Evolutionary conservation across 1,140 invertebrate genomes (phyloP).

Genomic region (Drosophila navojoa): DNA sequence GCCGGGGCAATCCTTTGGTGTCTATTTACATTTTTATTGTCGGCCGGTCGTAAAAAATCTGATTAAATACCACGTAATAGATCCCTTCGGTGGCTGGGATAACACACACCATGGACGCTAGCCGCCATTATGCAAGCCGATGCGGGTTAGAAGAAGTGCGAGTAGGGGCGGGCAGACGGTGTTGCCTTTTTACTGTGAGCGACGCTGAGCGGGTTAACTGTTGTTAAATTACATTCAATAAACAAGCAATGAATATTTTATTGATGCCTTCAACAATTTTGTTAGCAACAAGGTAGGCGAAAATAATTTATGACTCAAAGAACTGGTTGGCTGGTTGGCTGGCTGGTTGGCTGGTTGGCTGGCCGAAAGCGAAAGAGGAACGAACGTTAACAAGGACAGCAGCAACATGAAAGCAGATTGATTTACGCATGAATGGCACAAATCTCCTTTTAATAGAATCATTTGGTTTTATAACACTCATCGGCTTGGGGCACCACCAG

Average conservation of each 20-base stretch:
- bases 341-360: neutral
- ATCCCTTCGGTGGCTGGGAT: constrained; percentile 57
- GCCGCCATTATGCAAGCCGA: constrained; percentile 18
- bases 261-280: constrained; percentile 66
- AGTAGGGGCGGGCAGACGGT: too few species aligned
- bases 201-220: constrained; percentile 68
- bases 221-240: constrained; percentile 82
- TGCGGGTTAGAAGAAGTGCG: neutral
- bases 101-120: constrained; percentile 9
- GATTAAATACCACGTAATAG: constrained; percentile 83
- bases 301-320: constrained; percentile 69
- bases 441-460: constrained; percentile 81
- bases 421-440: constrained; percentile 78
- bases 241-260: constrained; percentile 82
- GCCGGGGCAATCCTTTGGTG: constrained; percentile 68
- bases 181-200: neutral
- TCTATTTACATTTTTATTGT: constrained; percentile 82
- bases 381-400: constrained; percentile 38
- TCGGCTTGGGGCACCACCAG: constrained; percentile 6
- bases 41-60: constrained; percentile 76
- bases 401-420: constrained; percentile 66
- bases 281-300: constrained; percentile 53
- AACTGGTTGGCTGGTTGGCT: neutral
- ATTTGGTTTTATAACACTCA: constrained; percentile 69
- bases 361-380: neutral